Conservation (phyloP, 2,113 vertebrate species). For the Riparia riparia region DNA sequence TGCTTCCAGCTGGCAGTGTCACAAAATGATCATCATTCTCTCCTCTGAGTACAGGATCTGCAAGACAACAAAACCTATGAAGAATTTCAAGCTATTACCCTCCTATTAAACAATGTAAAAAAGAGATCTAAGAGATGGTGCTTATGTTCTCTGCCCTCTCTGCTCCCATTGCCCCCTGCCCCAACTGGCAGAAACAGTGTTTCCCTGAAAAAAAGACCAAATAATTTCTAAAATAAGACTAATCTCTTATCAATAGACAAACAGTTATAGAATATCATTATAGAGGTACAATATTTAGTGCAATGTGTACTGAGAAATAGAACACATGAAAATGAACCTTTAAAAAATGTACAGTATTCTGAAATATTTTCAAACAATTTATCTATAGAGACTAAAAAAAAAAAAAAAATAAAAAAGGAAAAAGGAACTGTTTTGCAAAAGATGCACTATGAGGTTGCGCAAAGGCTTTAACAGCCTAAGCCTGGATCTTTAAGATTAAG, state of each 20-base stretch:
- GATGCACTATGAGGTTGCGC: not conserved
- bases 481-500: not conserved
- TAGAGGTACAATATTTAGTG: not conserved
- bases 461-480: not conserved
- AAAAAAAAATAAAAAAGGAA: not conserved
- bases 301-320: not conserved
- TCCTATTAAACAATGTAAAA: constrained; percentile 45
- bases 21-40: constrained; percentile 35
- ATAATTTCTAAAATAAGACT: not conserved
- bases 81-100: constrained; percentile 26
- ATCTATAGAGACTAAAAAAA: not conserved
- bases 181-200: constrained; percentile 7
- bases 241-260: not conserved
- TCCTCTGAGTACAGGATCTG: constrained; percentile 29
- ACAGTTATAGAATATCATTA: not conserved
- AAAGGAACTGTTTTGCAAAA: not conserved
- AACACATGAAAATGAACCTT: not conserved
- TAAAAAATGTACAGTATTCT: not conserved
- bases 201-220: constrained; percentile 21
- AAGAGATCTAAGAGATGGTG: not conserved
- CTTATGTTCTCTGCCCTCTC: not conserved
- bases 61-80: constrained; percentile 25
- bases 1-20: constrained; percentile 54
- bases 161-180: not conserved
- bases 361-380: not conserved